These are phyloP conservation scores for Microdon myrmicae DNA, from an alignment of 2,888 invertebrate genomes.

Conservation along the genomic window DNA sequence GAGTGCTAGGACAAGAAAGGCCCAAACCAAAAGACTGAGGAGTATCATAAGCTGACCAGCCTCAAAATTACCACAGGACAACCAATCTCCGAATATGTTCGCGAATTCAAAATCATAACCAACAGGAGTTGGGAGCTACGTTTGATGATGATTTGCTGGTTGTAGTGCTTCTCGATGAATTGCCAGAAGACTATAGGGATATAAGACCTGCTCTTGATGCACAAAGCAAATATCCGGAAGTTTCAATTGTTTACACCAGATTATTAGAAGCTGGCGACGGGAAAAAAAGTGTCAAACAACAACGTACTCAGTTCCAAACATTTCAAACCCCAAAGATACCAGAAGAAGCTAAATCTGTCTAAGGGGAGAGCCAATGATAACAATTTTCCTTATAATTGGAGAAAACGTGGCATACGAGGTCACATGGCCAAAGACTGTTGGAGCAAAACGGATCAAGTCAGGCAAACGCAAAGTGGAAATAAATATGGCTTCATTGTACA, in stretches of 20 bases:
- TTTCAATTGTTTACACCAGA: neutral
- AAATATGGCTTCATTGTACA: neutral
- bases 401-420: neutral
- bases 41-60: constrained; percentile 9
- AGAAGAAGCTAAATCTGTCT: neutral
- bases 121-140: too few relatives aligned
- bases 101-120: too few relatives aligned
- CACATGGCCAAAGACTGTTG: constrained; percentile 17
- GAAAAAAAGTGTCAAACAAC: neutral
- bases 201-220: constrained; percentile 9
- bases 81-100: too few relatives aligned
- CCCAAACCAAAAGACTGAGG: constrained; percentile 12
- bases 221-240: neutral
- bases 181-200: constrained; percentile 6
- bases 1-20: constrained; percentile 17
- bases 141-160: too few relatives aligned
- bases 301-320: constrained; percentile 1
- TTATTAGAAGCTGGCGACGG: constrained; percentile 13
- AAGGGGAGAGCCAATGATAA: neutral
- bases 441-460: constrained; percentile 1
- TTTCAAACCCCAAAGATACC: neutral
- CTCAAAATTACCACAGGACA: constrained; percentile 5
- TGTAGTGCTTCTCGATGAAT: too few relatives aligned
- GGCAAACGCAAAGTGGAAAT: neutral
- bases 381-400: neutral